Evolutionary conservation across 92 coral and sea anemone genomes (phyloP).

Genomic region (Palythoa caribaeorum): DNA sequence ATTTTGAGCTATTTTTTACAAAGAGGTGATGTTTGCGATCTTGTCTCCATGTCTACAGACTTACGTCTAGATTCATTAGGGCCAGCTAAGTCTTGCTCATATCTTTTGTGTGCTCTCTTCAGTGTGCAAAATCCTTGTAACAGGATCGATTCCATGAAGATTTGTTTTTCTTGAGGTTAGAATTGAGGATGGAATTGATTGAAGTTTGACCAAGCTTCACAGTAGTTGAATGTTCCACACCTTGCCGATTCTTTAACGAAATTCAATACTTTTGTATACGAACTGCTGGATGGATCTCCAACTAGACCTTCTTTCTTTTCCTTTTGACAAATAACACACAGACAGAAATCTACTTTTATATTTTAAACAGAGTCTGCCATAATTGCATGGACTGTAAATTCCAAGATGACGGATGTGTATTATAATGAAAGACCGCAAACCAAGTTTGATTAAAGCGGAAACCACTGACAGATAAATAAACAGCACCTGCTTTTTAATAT

Average conservation of each 20-base stretch:
- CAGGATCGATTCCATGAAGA: slow-evolving; percentile 60
- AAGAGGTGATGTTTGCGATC: slow-evolving; percentile 45
- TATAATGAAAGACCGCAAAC: slow-evolving; percentile 38
- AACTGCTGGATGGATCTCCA: slow-evolving; percentile 40
- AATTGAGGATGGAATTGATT: slow-evolving; percentile 32
- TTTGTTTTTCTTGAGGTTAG: slow-evolving; percentile 41
- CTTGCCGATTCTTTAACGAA: slow-evolving; percentile 54
- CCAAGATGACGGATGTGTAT: slow-evolving; percentile 56
- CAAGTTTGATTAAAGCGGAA: slow-evolving; percentile 3
- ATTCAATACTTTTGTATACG: slow-evolving; percentile 37
- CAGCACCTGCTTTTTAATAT: slow-evolving; percentile 18
- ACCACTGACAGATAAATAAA: slow-evolving; percentile 13
- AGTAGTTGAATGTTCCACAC: slow-evolving; percentile 17
- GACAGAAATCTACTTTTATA: slow-evolving; percentile 33
- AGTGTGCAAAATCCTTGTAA: slow-evolving; percentile 52
- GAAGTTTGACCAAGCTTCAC: slow-evolving; percentile 56
- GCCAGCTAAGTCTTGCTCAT: slow-evolving; percentile 55
- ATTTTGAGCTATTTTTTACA: too few species aligned
- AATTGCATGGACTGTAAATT: slow-evolving; percentile 42
- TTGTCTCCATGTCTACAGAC: slow-evolving; percentile 10
- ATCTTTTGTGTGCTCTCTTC: slow-evolving; percentile 57
- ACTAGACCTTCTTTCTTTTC: slow-evolving; percentile 56
- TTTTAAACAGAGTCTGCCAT: slow-evolving; percentile 37
- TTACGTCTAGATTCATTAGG: slow-evolving; percentile 53
- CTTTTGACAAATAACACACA: slow-evolving; percentile 62